Base-by-base conservation (phyloP, 2,797 vertebrate species). In the Melanogrammus aeglefinus region DNA sequence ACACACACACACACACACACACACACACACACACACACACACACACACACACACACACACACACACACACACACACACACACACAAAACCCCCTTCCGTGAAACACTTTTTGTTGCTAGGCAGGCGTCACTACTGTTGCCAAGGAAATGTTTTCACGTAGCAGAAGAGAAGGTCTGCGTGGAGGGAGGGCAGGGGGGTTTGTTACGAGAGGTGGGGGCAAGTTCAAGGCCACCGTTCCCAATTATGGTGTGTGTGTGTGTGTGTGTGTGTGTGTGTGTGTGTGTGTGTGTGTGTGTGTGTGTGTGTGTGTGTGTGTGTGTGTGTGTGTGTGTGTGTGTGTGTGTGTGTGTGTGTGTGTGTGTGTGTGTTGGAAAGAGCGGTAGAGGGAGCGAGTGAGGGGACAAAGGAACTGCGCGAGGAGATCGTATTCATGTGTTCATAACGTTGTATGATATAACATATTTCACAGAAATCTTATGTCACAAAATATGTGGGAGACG, bases 121-220 rank as follows among this genome's bases (percentile, higher is more conserved):
- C 94, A 94, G 92, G 83, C 90, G 85, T 87, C 81, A 82, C 87
- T 90, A 90, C 86, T 80, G 94, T 94, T 94, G 91, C 93, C 92
- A 91, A 91, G 93, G 93, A 90, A 93, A 93, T 92, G 88, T 87
- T 91, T 88, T 92, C 89, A 92, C 84, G 89, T 89, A 92, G 89
- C 90, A 80, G 78, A 78, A 84, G 78, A 88, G 84, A 87, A 83
- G 87, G 89, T 83, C 85, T 72, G 39, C n/a, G 73, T 44, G 39
- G 13, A 14, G 38, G 31, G 29, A 4, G 9, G 76, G 69, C 41
- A 4, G 9, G 76, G 90, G 91, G 91, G 31, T 90, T 91, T 89
- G 90, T 88, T 76, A 87, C 73, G 81, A 85, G 74, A 76, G 85
- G 24, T n/a, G 63, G n/a, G 83, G 86, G 87, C 91, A 94, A 93